A percentile compares a stretch with the other conserved stretches of the same genome.
Evolutionary conservation across 2,888 invertebrate species (phyloP).

Genomic region (Drosophila buzzatii): DNA sequence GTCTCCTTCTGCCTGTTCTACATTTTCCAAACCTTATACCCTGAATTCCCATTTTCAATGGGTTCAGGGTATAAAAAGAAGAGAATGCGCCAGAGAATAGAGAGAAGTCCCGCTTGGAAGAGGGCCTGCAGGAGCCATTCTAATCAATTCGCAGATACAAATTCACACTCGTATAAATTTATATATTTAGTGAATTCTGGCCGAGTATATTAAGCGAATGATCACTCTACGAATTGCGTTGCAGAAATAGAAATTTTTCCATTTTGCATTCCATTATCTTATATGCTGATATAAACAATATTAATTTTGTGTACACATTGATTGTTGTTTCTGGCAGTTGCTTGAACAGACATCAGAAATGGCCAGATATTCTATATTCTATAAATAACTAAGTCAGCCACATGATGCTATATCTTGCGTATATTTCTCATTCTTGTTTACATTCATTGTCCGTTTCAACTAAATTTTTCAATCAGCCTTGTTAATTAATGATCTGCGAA

Average conservation of each 20-base stretch:
- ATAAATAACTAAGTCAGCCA: not conserved
- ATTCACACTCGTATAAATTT: not conserved
- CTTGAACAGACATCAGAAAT: not conserved
- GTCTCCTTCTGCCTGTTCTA: too few species aligned
- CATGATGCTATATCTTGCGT: not conserved
- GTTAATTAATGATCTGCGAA: not conserved
- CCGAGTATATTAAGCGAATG: conserved; percentile 28
- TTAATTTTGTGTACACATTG: conserved; percentile 7
- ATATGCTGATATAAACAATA: conserved; percentile 13
- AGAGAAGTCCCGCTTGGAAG: not conserved
- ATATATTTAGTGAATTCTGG: not conserved
- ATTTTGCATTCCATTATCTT: not conserved
- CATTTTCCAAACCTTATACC: too few species aligned
- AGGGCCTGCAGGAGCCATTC: conserved; percentile 11
- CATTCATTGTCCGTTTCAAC: not conserved
- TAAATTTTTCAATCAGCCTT: not conserved
- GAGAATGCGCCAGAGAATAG: not conserved
- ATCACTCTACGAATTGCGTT: conserved; percentile 12
- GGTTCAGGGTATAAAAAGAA: too few species aligned
- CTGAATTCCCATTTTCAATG: too few species aligned
- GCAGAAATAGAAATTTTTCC: not conserved
- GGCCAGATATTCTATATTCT: not conserved
- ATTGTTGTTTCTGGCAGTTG: not conserved
- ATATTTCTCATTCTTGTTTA: conserved; percentile 8
- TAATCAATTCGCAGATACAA: conserved; percentile 12